Evolutionary conservation across 2,797 vertebrate genomes (phyloP), one percentile per base, ranked within the genome.

Genomic region (Loriculus beryllinus): DNA sequence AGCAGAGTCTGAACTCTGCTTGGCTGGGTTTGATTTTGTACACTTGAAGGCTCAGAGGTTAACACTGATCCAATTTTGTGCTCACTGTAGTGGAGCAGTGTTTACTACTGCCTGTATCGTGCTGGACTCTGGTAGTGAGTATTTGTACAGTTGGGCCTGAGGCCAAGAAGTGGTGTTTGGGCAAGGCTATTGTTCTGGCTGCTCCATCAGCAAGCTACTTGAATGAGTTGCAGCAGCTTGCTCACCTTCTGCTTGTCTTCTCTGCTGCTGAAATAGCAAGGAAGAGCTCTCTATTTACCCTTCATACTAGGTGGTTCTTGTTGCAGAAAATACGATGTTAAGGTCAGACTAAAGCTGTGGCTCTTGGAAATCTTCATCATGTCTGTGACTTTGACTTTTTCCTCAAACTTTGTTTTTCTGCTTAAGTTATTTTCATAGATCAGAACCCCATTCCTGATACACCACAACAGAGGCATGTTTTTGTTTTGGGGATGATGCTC

Each of bases 71-170:
- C 31, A 1, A 28, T 35, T 33, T 8, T 11, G 82, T 88, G 89
- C 91, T 81, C 18, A 0, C 45, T 59, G 65, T 57, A 47, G 82
- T 26, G 57, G 35, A 87, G 70, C 76, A 28, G 71, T 71, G 83
- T 65, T 94, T 78, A 31, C 65, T 62, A 4, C 64, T 13, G 37
- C 0, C 2, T 40, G 47, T n/a, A 8, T 51, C 0, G 0, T 6
- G 29, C 78, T 19, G 14, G 78, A 23, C 78, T 79, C 77, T 31
- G 48, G 9, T 35, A 17, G 19, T 10, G 57, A 74, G 54, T 11
- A 1, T 60, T 63, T 52, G 64, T 59, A 7, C 52, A 20, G 54
- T 5, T 42, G 65, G 84, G 79, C 74, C n/a, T 7, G 7, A 59
- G 67, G 82, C 90, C 92, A 80, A 23, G 91, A 31, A 47, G 0